Percentiles rank a stretch among this genome's conserved stretches.
These are phyloP conservation scores for Cosmia trapezina DNA, from an alignment of 2,888 invertebrate genomes.

Conservation along the genomic window DNA sequence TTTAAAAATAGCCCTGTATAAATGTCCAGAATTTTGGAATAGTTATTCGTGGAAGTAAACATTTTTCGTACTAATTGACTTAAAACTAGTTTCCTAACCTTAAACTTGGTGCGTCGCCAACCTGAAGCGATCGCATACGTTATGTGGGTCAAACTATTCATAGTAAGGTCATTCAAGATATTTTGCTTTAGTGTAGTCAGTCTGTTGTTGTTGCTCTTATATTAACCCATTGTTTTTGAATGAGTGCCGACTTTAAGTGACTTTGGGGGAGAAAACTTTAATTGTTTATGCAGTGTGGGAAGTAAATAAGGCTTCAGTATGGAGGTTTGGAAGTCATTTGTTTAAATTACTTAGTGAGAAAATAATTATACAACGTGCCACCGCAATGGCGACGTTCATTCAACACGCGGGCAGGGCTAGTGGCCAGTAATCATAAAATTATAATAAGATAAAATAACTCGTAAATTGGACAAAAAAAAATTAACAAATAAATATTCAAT, in stretches of 20 bases:
- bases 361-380: background rate
- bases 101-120: slow-evolving; percentile 35
- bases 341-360: background rate
- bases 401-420: no score
- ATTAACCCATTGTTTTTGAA: slow-evolving; percentile 6
- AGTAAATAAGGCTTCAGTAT: background rate
- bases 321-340: background rate
- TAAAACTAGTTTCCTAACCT: slow-evolving; percentile 16
- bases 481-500: no score
- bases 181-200: background rate
- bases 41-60: background rate
- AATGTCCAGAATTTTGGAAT: background rate
- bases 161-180: slow-evolving; percentile 22
- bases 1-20: no score
- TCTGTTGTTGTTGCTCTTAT: background rate
- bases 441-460: no score
- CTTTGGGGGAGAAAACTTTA: slow-evolving; percentile 4
- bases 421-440: no score
- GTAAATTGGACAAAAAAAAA: no score
- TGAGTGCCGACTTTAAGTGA: slow-evolving; percentile 16
- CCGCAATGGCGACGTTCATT: no score
- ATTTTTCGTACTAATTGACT: background rate
- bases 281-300: background rate
- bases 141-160: slow-evolving; percentile 30
- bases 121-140: background rate